Evolutionary conservation across 35 echinoderm and acorn worm species (phyloP), one percentile per base, ranked within the genome.

Genomic region (Ptychodera flava): DNA sequence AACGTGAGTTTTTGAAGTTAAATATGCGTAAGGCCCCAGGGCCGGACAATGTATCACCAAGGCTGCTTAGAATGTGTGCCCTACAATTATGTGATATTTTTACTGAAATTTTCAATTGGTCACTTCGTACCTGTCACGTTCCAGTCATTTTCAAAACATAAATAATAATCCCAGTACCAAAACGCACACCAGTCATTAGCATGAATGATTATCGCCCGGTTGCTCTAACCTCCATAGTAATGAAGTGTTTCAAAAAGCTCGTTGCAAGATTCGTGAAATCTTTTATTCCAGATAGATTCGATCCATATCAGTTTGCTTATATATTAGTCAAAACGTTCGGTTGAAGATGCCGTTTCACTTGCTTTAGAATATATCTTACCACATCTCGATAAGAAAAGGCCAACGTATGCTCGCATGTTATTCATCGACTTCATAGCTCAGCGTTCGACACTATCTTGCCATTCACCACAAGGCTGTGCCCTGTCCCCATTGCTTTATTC

Each of bases 101-200:
- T 64, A 64, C 45, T 64, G 45, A 64, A 64, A 64, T 64, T 64
- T 64, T 64, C 45, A 64, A 64, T 64, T 64, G 45, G 45, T 64
- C 45, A 64, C 45, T 64, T 64, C 45, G 45, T 22, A 64, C 45
- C 45, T 64, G 45, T 64, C 45, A 64, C 22, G 45, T 64, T 6
- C 45, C 45, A 12, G 45, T 64, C 45, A 64, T 64, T 64, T n/a
- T n/a, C n/a, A n/a, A n/a, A n/a, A n/a, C n/a, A n/a, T n/a, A n/a
- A n/a, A n/a, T n/a, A n/a, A n/a, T n/a, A n/a, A n/a, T n/a, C n/a
- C 45, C 45, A 64, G 45, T 64, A 22, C 45, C 45, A 22, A 64
- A 64, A 22, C 45, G 45, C 22, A 64, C 45, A 64, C 45, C 45
- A 64, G 45, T 64, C 45, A 64, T 64, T 22, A 64, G 22, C 45